Evolutionary conservation across 1,140 invertebrate genomes (phyloP).

Genomic region (Drosophila lini): DNA sequence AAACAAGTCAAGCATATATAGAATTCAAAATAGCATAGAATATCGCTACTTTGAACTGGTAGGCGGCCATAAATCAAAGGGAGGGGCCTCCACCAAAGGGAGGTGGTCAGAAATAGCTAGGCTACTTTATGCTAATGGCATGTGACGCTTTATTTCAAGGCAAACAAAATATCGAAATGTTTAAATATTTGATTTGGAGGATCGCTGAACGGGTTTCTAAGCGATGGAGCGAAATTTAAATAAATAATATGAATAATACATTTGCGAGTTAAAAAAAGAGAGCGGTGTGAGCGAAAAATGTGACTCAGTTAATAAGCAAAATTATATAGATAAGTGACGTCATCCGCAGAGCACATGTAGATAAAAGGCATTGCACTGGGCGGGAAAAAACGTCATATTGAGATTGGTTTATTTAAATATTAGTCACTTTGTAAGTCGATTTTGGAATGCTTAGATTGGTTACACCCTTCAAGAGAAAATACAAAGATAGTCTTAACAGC

Average conservation of each 20-base stretch:
- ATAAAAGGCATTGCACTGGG: constrained; percentile 16
- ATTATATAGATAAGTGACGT: constrained; percentile 56
- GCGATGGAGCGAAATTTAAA: constrained; percentile 35
- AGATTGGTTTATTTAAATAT: background rate
- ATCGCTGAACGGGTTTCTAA: constrained; percentile 41
- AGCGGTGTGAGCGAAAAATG: constrained; percentile 9
- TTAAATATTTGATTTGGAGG: constrained; percentile 37
- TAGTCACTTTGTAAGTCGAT: background rate
- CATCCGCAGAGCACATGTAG: constrained; percentile 53
- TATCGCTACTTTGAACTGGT: constrained; percentile 42
- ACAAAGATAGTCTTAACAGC: too few species aligned
- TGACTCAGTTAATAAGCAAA: constrained; percentile 42
- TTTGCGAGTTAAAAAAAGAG: constrained; percentile 15
- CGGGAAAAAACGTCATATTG: background rate
- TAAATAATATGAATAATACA: constrained; percentile 69
- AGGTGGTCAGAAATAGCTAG: constrained; percentile 55
- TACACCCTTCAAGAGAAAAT: background rate
- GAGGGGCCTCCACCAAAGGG: background rate
- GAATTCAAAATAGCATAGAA: constrained; percentile 45
- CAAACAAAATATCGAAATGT: constrained; percentile 44
- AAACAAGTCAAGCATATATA: constrained; percentile 50
- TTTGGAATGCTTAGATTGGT: background rate
- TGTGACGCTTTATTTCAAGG: constrained; percentile 64
- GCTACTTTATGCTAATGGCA: constrained; percentile 79
- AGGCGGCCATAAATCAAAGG: constrained; percentile 41